These are phyloP conservation scores for Lutjanus erythropterus DNA, from an alignment of 2,113 vertebrate species.

Conservation along the genomic window DNA sequence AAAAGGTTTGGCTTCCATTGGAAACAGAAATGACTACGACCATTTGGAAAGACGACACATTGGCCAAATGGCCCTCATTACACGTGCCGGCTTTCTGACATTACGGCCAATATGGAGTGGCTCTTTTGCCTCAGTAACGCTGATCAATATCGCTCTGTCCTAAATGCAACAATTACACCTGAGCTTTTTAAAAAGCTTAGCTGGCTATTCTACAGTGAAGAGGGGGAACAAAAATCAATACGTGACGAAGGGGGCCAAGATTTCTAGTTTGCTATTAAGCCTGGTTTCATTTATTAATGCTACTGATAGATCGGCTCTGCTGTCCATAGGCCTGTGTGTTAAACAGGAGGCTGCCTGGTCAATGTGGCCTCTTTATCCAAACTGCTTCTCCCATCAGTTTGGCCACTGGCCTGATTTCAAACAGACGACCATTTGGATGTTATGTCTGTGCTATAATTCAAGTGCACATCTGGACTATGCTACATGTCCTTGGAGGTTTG, in stretches of 20 bases:
- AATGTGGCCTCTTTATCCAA: conserved; percentile 31
- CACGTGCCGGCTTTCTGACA: conserved; percentile 22
- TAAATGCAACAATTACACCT: conserved; percentile 72
- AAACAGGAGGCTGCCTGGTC: conserved; percentile 22
- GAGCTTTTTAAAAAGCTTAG: conserved; percentile 62
- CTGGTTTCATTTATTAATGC: conserved; percentile 44
- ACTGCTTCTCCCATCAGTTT: conserved; percentile 25
- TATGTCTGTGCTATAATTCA: conserved; percentile 7
- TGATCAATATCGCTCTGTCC: conserved; percentile 61
- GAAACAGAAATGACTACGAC: conserved; percentile 21
- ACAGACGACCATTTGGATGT: conserved; percentile 9
- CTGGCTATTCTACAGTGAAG: conserved; percentile 39
- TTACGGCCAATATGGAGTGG: conserved; percentile 27
- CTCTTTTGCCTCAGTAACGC: conserved; percentile 30
- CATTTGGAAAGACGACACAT: conserved; percentile 23
- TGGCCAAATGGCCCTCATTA: conserved; percentile 52
- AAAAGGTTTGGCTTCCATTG: conserved; percentile 16
- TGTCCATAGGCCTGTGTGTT: conserved; percentile 19
- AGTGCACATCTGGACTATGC: conserved; percentile 2
- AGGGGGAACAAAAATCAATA: conserved; percentile 49
- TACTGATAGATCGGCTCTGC: conserved; percentile 10
- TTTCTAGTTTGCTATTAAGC: conserved; percentile 28
- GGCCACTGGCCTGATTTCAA: conserved; percentile 28
- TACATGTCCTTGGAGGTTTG: neutral
- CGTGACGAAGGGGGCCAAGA: neutral